Conservation (phyloP, 2,797 vertebrate species). For the Aulostomus chinensis region DNA sequence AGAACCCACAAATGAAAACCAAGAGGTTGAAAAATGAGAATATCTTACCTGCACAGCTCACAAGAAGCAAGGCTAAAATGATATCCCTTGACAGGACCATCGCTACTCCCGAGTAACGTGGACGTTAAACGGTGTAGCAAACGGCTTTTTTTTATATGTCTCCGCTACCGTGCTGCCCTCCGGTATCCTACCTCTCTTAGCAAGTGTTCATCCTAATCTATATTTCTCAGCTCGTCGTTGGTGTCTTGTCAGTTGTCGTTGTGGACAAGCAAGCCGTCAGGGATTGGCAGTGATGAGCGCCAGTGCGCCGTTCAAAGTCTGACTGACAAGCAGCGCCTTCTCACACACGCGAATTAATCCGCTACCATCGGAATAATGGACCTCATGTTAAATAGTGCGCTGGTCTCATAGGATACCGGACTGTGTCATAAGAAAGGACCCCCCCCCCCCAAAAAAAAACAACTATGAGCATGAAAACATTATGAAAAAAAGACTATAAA, state of each 20-base stretch:
- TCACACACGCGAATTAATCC: conserved; percentile 66
- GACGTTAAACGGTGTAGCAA: conserved; percentile 51
- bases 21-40: not conserved
- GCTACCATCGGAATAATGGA: conserved; percentile 40
- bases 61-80: conserved; percentile 68
- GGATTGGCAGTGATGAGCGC: conserved; percentile 73
- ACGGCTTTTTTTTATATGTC: conserved; percentile 26
- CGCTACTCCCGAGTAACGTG: conserved; percentile 66
- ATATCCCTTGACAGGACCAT: conserved; percentile 75
- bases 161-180: conserved; percentile 35
- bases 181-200: conserved; percentile 27
- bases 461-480: no score
- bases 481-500: no score
- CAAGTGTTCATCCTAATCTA: conserved; percentile 60
- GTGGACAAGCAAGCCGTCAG: conserved; percentile 47
- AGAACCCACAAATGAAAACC: not conserved
- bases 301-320: conserved; percentile 78
- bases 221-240: conserved; percentile 34
- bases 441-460: no score
- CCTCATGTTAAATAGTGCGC: conserved; percentile 69
- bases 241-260: conserved; percentile 35
- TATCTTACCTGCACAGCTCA: conserved; percentile 74
- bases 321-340: conserved; percentile 76
- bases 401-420: no score
- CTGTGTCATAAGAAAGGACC: no score